Base-by-base conservation (phyloP, 2,797 vertebrate species). In the Siniperca obscura region DNA sequence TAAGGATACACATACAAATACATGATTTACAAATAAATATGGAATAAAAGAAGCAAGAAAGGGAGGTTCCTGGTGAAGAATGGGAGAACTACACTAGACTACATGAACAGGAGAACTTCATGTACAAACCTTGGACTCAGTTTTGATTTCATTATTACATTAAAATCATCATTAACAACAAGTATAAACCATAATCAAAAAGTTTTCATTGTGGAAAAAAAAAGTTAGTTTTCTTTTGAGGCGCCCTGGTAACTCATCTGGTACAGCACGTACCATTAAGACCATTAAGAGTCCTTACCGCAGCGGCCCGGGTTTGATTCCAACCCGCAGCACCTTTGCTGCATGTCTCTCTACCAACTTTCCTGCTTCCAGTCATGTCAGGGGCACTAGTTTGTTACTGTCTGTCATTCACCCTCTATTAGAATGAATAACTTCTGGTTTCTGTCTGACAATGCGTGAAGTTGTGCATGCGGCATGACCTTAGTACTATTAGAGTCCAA, bases 341-440 rank as follows among this genome's bases (percentile, higher is more conserved):
- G 30, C 30, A 30, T 30, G 30, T 30, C 30, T 30, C 30, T 30
- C 30, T 30, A 30, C 30, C 30, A 30, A 30, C 30, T 30, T 30
- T 30, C 30, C 30, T 30, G 30, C 30, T 30, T 30, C 30, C 30
- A 30, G 30, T 30, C 30, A 30, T 30, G 30, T 30, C 30, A 30
- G 30, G 30, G 30, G 30, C 30, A 30, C 30, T 30, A 30, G 30
- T 30, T 30, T 30, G 30, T 30, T 30, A 40, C 5, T 8, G 38
- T 55, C 36, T 8, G 38, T 55, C 36, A 75, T 13, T 61, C 67
- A 71, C 9, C 10, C 17, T 67, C 22, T 14, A 12, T 1, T 16
- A 17, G 36, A 65, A 66, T 11, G 19, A 78, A 22, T 27, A 19
- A 74, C 30, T 40, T 74, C 53, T 60, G 59, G n/a, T 67, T 77